A percentile compares a stretch with the other conserved stretches of the same genome.
These are phyloP conservation scores for Chouioia cunea DNA, from an alignment of 2,888 invertebrate species.

Conservation along the genomic window DNA sequence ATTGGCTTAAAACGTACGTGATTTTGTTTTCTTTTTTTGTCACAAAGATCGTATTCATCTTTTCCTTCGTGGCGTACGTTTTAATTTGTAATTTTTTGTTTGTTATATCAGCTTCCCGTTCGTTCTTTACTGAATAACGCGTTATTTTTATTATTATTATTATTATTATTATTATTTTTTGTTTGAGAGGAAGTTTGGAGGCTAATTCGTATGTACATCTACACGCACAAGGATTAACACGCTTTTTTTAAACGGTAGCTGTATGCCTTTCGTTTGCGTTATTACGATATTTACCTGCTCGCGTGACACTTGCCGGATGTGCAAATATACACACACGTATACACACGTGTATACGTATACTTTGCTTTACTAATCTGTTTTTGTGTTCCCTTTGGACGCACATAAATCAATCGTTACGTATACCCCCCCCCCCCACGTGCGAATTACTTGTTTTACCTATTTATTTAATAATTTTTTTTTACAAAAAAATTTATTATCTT, in stretches of 20 bases:
- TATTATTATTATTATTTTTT: too few species aligned
- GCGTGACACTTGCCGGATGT: slow-evolving; percentile 28
- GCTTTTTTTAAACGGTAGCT: slow-evolving; percentile 32
- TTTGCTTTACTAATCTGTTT: slow-evolving; percentile 23
- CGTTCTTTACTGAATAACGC: neutral
- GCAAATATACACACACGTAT: slow-evolving; percentile 40
- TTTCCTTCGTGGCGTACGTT: slow-evolving; percentile 5
- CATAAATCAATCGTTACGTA: slow-evolving; percentile 30
- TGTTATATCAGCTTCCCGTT: slow-evolving; percentile 8
- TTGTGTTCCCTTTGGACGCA: slow-evolving; percentile 9
- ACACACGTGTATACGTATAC: slow-evolving; percentile 26
- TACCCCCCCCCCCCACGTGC: slow-evolving; percentile 49
- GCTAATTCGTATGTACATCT: slow-evolving; percentile 9
- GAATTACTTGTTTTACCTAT: slow-evolving; percentile 46
- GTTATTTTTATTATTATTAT: neutral
- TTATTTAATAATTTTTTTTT: slow-evolving; percentile 30
- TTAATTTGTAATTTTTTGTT: neutral
- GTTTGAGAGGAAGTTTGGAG: too few species aligned
- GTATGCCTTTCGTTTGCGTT: slow-evolving; percentile 5
- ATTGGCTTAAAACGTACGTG: slow-evolving; percentile 41
- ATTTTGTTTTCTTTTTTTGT: slow-evolving; percentile 8
- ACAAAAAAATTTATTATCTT: slow-evolving; percentile 35
- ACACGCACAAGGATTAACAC: slow-evolving; percentile 4
- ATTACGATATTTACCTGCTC: slow-evolving; percentile 1
- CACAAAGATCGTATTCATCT: neutral